Evolutionary conservation across 2,113 vertebrate genomes (phyloP), one percentile per base, ranked within the genome.

Genomic region (Oceanodroma tethys): DNA sequence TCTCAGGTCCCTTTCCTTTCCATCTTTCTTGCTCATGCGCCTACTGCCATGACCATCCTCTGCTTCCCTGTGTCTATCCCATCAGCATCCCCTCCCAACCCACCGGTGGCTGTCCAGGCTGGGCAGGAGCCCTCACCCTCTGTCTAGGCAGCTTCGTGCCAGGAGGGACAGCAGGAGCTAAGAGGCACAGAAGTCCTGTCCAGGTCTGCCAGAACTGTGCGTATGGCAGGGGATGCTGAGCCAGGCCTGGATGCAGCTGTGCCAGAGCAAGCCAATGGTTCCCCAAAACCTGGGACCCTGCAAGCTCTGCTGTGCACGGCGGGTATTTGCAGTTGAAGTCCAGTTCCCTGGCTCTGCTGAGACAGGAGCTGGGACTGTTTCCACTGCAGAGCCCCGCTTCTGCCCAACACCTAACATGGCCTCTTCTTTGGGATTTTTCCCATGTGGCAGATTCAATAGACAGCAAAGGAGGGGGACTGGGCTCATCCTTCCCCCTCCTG

Each of bases 271-370:
- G 9, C 2, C 20, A 27, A 11, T 0, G 13, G 60, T 55, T 38
- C 26, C 55, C 70, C 26, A 42, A n/a, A 66, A 2, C 4, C 52
- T 7, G 7, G 52, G 34, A 43, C 29, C 10, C 30, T 36, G 14
- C 9, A 34, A 22, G n/a, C 25, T 40, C 13, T 70, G 13, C 29
- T 67, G 43, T 38, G 38, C 53, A 40, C 0, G 1, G 38, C 1
- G 3, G 11, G 26, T 21, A 17, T 38, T 36, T 25, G 10, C 19
- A 38, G 47, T 22, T 53, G 38, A 52, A 53, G 15, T 8, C 34
- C 4, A 0, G 16, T 13, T 60, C 23, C 43, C 16, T 1, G 4
- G 18, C 19, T 58, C 0, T 0, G 12, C 18, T 1, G 1, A 30
- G 52, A 6, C 29, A 45, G 60, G 45, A 80, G 19, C 23, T 42